Percentiles rank a stretch among this genome's conserved stretches.
phyloP scores from a whole-genome alignment of 2,113 vertebrate genomes.

The Nymphicus hollandicus region DNA sequence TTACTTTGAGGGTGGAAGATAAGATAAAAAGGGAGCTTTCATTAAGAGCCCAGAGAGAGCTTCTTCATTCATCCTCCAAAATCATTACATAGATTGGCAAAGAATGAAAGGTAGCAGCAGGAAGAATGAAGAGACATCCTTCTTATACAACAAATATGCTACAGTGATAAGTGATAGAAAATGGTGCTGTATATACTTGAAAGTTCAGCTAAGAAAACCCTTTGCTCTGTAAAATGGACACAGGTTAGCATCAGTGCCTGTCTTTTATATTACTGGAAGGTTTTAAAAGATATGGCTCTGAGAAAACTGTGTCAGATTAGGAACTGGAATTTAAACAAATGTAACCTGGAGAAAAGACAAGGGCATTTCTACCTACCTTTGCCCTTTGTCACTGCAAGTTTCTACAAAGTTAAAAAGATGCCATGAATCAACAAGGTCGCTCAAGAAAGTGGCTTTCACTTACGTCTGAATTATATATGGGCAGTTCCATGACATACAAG shows the following conservation, averaged over 20 bases:
- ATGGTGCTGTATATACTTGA: background rate
- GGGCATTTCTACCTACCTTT: background rate
- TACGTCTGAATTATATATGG: background rate
- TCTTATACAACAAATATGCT: slow-evolving; percentile 45
- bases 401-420: background rate
- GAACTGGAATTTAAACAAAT: slow-evolving; percentile 11
- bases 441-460: background rate
- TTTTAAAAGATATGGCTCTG: background rate
- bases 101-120: slow-evolving; percentile 40
- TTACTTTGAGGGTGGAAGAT: slow-evolving; percentile 1
- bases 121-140: slow-evolving; percentile 40
- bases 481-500: background rate
- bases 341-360: background rate
- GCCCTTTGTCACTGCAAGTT: background rate
- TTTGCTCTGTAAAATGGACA: background rate
- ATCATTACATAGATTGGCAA: slow-evolving; percentile 9
- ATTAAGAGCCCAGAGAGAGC: background rate
- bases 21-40: slow-evolving; percentile 5
- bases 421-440: background rate
- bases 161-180: background rate
- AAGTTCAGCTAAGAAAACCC: background rate
- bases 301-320: background rate
- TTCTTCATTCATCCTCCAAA: slow-evolving; percentile 15
- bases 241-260: background rate
- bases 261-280: background rate